Conservation (phyloP, 2,113 vertebrate species). For the Notarius lentiginosus region DNA sequence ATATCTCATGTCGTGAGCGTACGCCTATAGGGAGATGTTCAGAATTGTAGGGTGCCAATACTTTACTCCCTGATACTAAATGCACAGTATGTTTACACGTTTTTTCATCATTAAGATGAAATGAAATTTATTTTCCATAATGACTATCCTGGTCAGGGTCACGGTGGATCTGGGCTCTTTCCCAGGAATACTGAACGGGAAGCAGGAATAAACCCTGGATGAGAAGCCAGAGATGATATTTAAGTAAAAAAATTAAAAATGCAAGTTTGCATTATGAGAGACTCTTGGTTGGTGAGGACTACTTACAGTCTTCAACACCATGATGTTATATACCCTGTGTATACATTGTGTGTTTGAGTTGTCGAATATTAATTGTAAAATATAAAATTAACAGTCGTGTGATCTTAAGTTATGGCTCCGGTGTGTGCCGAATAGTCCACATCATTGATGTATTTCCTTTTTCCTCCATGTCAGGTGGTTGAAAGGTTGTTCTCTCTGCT, state of each 20-base stretch:
- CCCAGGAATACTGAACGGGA: neutral
- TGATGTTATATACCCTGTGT: neutral
- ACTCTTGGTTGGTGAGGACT: neutral
- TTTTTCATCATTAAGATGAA: no score
- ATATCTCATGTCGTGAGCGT: neutral
- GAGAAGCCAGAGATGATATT: neutral
- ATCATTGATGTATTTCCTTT: neutral
- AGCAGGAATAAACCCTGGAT: neutral
- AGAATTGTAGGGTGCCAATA: neutral
- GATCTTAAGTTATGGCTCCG: neutral
- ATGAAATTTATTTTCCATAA: no score
- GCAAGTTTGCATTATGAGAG: neutral
- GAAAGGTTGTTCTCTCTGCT: conserved; percentile 89
- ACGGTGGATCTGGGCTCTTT: neutral
- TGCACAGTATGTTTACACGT: neutral
- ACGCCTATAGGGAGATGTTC: no score
- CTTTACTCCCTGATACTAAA: neutral
- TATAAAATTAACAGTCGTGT: neutral
- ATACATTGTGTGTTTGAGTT: neutral
- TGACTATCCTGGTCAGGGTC: neutral
- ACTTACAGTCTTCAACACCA: neutral
- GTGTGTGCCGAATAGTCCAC: neutral
- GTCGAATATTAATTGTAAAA: neutral
- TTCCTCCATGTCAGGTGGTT: conserved; percentile 77
- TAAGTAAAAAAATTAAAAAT: neutral